Evolutionary conservation across 2,888 invertebrate genomes (phyloP).

Genomic region (Cataglyphis albicans): DNA sequence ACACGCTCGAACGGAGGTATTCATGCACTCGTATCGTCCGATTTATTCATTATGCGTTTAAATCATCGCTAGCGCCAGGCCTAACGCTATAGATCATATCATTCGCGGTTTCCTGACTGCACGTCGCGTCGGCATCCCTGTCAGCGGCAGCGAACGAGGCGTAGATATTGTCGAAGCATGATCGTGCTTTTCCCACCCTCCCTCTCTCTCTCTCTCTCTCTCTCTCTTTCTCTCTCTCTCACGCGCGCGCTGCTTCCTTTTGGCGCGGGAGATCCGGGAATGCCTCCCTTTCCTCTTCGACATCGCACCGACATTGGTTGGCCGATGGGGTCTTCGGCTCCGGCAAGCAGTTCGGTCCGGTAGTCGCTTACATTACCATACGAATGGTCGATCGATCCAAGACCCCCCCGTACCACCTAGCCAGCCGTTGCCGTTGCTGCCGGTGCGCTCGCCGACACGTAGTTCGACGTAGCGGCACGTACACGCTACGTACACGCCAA

Average conservation of each 20-base stretch:
- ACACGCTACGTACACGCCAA: constrained; percentile 37
- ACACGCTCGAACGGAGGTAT: constrained; percentile 47
- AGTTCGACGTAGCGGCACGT: constrained; percentile 47
- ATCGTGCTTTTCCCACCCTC: constrained; percentile 18
- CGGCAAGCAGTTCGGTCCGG: constrained; percentile 84
- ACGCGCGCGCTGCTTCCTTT: constrained; percentile 35
- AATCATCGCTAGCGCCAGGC: constrained; percentile 79
- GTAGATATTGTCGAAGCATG: constrained; percentile 64
- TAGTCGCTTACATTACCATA: constrained; percentile 86
- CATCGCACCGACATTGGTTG: constrained; percentile 68
- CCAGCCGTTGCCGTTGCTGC: constrained; percentile 60
- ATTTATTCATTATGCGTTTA: constrained; percentile 77
- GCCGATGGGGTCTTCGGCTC: constrained; percentile 78
- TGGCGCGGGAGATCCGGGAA: constrained; percentile 38
- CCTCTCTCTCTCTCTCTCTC: constrained; percentile 24
- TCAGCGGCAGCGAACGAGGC: constrained; percentile 65
- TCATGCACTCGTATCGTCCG: constrained; percentile 62
- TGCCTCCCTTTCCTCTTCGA: constrained; percentile 67
- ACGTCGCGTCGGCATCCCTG: constrained; percentile 67
- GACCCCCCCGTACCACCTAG: constrained; percentile 75
- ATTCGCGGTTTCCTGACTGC: constrained; percentile 82
- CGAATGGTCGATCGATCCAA: constrained; percentile 85
- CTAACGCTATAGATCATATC: constrained; percentile 84
- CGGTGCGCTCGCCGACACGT: constrained; percentile 41
- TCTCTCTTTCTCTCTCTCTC: constrained; percentile 28